Percentiles rank a stretch among this genome's conserved stretches.
Conservation (phyloP, 1,140 invertebrate genomes). For the Tetraneura akinire region DNA sequence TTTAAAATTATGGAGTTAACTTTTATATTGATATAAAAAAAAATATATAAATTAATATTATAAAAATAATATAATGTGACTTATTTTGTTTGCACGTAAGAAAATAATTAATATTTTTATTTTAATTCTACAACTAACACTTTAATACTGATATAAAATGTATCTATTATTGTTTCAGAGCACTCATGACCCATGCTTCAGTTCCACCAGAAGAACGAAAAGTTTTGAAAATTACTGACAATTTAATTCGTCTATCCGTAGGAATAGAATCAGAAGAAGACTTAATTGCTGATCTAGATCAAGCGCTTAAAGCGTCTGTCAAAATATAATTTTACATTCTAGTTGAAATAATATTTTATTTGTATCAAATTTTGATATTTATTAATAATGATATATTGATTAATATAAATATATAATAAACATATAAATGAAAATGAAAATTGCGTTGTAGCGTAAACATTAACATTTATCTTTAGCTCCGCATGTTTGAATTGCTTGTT, state of each 20-base stretch:
- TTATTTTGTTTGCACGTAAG: no score
- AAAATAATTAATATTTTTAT: no score
- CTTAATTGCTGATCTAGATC: slow-evolving; percentile 83
- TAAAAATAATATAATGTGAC: no score
- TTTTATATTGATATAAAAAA: no score
- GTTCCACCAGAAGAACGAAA: slow-evolving; percentile 72
- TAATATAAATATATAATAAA: not conserved
- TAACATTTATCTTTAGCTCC: not conserved
- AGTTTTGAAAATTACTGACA: slow-evolving; percentile 81
- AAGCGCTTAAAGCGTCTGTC: slow-evolving; percentile 66
- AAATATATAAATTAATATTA: no score
- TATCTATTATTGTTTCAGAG: slow-evolving; percentile 59
- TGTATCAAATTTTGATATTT: not conserved
- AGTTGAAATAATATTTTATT: slow-evolving; percentile 25
- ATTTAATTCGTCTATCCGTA: slow-evolving; percentile 86
- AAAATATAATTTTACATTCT: not conserved
- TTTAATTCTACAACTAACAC: no score
- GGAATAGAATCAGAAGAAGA: slow-evolving; percentile 88
- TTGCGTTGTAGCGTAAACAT: no score
- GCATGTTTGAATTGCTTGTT: slow-evolving; percentile 69
- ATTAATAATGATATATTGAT: not conserved
- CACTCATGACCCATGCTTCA: slow-evolving; percentile 80
- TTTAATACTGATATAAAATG: no score
- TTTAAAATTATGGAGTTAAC: no score
- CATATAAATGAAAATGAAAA: no score